Evolutionary conservation across 2,113 vertebrate genomes (phyloP).

Genomic region (Nannospalax galili): DNA sequence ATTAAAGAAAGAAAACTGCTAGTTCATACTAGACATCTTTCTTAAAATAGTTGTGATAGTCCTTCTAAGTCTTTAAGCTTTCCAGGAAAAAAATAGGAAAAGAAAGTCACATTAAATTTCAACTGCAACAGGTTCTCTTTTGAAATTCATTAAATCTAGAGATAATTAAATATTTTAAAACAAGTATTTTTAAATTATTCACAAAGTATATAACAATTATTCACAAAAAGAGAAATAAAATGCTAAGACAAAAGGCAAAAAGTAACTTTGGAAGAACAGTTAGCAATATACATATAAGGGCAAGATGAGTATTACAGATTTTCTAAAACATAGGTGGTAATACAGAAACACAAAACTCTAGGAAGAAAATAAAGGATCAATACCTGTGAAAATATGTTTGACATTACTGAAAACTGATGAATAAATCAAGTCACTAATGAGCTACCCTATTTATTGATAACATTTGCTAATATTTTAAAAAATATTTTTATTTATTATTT

Average conservation of each 20-base stretch:
- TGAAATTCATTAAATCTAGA: constrained; percentile 36
- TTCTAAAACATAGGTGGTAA: neutral
- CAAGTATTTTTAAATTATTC: constrained; percentile 6
- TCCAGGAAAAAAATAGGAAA: constrained; percentile 17
- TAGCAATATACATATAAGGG: neutral
- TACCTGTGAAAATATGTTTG: neutral
- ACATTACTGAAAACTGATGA: neutral
- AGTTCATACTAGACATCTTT: neutral
- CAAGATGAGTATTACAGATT: neutral
- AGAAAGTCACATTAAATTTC: constrained; percentile 5
- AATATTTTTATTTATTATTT: too few relatives aligned
- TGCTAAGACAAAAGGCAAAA: neutral
- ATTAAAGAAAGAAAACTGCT: neutral
- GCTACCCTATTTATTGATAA: neutral
- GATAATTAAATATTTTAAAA: constrained; percentile 38
- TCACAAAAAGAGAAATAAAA: neutral
- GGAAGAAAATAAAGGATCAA: neutral
- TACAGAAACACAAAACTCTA: neutral
- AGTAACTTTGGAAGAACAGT: neutral
- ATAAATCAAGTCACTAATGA: constrained; percentile 40
- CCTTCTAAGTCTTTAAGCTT: constrained; percentile 8
- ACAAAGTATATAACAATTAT: neutral
- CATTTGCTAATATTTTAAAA: constrained; percentile 12
- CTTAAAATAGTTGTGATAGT: neutral
- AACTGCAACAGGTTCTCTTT: neutral